Base-by-base conservation (phyloP, 2,797 vertebrate species). In the Etheostoma nigrum region DNA sequence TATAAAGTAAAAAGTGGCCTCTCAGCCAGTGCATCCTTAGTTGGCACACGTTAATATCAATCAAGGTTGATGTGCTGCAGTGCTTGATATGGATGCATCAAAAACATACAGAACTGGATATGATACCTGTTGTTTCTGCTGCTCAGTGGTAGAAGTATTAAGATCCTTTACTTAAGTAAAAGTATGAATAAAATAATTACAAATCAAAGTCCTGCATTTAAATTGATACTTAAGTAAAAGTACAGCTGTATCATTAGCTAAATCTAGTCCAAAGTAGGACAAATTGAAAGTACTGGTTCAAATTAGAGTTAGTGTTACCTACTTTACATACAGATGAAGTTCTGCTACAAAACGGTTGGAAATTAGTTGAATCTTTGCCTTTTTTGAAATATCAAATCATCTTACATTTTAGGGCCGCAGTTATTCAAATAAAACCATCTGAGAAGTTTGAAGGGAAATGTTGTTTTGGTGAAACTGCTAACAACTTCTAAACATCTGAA, bases 21-120 rank as follows among this genome's bases (percentile, higher is more conserved):
- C 59, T 81, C 69, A 84, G 85, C 66, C 73, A 77, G 77, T 79
- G 78, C 74, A 72, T 77, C 57, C 78, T 78, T 30, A 48, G 57
- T 33, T 84, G 86, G 80, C 83, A 72, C 42, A 7, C 6, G 6
- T 33, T 79, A 52, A 47, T n/a, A 21, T 69, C 54, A 74, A 72
- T 80, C 71, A 67, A 27, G 40, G 64, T 4, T 44, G 78, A 88
- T 55, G 5, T 30, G 51, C 62, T 59, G 45, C 60, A 27, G 61
- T 21, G 63, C 23, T 61, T n/a, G 45, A 80, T 55, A 36, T 48
- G 70, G 61, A 64, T 27, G 27, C 52, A 13, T 33, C 64, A 62
- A 70, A 67, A 67, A 8, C 51, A 58, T 72, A 42, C 42, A 48
- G 11, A 30, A 15, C 21, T 48, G 23, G 27, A 74, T 4, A n/a